phyloP scores from a whole-genome alignment of 1,140 invertebrate species.

The Drosophila pachea region DNA sequence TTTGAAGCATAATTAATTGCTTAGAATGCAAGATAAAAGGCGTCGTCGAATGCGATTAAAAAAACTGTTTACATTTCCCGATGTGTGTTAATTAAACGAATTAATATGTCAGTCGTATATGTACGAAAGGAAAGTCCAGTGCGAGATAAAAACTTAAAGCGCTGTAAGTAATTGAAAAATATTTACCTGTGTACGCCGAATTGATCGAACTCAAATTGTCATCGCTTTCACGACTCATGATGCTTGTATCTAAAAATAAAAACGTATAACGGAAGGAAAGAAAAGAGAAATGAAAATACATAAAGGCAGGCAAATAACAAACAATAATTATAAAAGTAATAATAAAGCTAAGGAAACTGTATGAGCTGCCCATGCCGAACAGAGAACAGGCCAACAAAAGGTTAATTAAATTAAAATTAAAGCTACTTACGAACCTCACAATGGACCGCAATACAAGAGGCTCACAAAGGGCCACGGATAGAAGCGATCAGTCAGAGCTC shows the following conservation, averaged over 20 bases:
- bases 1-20: too few species aligned
- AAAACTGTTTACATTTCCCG: too few species aligned
- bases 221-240: slow-evolving; percentile 79
- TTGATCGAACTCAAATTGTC: slow-evolving; percentile 78
- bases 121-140: slow-evolving; percentile 42
- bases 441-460: slow-evolving; percentile 13
- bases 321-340: slow-evolving; percentile 30
- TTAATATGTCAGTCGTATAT: slow-evolving; percentile 26
- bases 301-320: slow-evolving; percentile 35
- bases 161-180: slow-evolving; percentile 41
- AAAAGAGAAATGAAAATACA: slow-evolving; percentile 37
- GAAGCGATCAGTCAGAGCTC: not conserved
- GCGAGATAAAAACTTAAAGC: slow-evolving; percentile 39
- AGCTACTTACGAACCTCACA: slow-evolving; percentile 52
- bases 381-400: slow-evolving; percentile 9
- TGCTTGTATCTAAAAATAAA: slow-evolving; percentile 75
- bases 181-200: slow-evolving; percentile 77
- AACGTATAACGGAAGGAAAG: slow-evolving; percentile 46
- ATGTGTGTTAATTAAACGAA: slow-evolving; percentile 26
- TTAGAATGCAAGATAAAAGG: not conserved
- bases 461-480: slow-evolving; percentile 27
- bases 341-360: slow-evolving; percentile 1
- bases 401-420: slow-evolving; percentile 64
- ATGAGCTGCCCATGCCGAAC: slow-evolving; percentile 5
- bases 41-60: not conserved